phyloP scores from a whole-genome alignment of 2,888 invertebrate genomes.

The Apoda limacodes region DNA sequence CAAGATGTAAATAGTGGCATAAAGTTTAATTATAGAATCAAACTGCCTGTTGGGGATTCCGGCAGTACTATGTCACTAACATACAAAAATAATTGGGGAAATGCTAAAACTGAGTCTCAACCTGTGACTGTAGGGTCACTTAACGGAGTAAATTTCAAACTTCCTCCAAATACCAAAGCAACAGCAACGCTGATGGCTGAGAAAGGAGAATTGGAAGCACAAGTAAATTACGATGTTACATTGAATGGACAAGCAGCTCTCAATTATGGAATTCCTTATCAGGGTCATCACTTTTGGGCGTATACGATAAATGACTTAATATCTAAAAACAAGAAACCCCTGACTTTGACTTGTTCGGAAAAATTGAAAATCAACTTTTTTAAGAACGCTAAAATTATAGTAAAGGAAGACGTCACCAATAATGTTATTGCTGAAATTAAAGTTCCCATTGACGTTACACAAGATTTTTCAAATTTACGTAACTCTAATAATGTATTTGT shows the following conservation, averaged over 20 bases:
- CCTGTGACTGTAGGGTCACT: conserved; percentile 20
- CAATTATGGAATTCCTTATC: conserved; percentile 23
- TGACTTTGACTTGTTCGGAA: conserved; percentile 17
- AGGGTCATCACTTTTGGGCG: conserved; percentile 33
- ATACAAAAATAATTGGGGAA: conserved; percentile 21
- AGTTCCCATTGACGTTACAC: too few relatives aligned
- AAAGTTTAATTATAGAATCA: conserved; percentile 23
- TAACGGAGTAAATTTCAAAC: conserved; percentile 18
- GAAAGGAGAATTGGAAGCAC: conserved; percentile 21
- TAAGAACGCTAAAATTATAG: conserved; percentile 20
- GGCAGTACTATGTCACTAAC: conserved; percentile 15
- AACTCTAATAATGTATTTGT: too few relatives aligned
- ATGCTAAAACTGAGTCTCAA: conserved; percentile 13
- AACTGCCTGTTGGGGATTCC: conserved; percentile 19
- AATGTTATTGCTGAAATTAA: too few relatives aligned
- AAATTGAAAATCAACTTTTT: conserved; percentile 26
- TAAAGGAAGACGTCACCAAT: too few relatives aligned
- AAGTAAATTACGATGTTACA: conserved; percentile 28
- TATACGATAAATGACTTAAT: conserved; percentile 24
- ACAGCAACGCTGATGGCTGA: conserved; percentile 25
- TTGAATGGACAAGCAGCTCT: conserved; percentile 25
- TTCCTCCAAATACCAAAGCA: conserved; percentile 26
- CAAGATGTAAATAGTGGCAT: conserved; percentile 19
- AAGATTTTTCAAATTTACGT: too few relatives aligned
- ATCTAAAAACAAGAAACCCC: conserved; percentile 18